Conservation (phyloP, 1,140 invertebrate genomes). For the Drosophila nigromelanica region DNA sequence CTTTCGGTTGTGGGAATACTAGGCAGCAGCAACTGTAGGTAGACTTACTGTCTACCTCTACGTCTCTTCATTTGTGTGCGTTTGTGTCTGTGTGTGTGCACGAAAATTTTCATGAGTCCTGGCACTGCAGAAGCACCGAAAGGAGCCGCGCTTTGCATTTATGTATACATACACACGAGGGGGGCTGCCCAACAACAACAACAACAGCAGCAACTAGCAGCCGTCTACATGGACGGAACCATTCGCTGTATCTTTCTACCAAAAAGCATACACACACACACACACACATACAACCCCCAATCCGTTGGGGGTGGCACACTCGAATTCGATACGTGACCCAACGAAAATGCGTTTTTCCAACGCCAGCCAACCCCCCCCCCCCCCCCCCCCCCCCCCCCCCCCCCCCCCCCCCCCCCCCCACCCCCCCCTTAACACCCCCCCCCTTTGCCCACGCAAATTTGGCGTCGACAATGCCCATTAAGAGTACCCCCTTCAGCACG, state of each 20-base stretch:
- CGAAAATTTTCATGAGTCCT: conserved; percentile 70
- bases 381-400: neutral
- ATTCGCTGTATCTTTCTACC: conserved; percentile 35
- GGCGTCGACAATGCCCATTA: conserved; percentile 63
- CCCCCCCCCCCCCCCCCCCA: neutral
- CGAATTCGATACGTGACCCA: conserved; percentile 74
- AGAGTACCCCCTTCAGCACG: conserved; percentile 38
- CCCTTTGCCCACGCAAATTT: conserved; percentile 5
- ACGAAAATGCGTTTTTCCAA: conserved; percentile 73
- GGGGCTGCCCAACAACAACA: neutral
- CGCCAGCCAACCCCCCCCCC: neutral
- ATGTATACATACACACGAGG: conserved; percentile 76
- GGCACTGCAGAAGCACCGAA: conserved; percentile 52
- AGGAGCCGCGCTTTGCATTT: conserved; percentile 78
- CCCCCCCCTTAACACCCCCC: neutral
- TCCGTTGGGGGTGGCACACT: conserved; percentile 47
- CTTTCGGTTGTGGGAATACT: conserved; percentile 66
- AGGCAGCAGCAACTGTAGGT: conserved; percentile 54
- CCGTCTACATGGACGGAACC: conserved; percentile 39
- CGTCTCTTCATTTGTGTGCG: conserved; percentile 20
- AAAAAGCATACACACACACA: conserved; percentile 31
- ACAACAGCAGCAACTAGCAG: conserved; percentile 16
- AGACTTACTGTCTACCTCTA: conserved; percentile 74
- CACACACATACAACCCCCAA: conserved; percentile 26
- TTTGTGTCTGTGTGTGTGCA: conserved; percentile 48